Conservation (phyloP, 2,113 vertebrate species). For the Grammomys dolichurus region DNA sequence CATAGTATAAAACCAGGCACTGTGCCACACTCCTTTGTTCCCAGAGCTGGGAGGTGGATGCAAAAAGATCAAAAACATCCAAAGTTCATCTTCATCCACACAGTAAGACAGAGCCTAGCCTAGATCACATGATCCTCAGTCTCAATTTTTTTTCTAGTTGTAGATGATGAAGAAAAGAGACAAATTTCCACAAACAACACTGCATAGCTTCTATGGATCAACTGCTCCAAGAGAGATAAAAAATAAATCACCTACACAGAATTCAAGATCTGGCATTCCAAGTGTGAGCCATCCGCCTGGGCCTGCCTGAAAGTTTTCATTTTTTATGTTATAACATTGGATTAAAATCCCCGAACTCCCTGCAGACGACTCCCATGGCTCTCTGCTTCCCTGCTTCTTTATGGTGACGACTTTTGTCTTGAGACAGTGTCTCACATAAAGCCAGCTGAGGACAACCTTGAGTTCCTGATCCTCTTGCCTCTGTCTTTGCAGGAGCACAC, state of each 20-base stretch:
- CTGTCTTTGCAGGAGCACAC: background rate
- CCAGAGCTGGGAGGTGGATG: background rate
- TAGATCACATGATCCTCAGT: too few relatives aligned
- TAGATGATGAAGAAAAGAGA: background rate
- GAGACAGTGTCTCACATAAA: background rate
- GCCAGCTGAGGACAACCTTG: background rate
- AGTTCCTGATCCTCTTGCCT: background rate
- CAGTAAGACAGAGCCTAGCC: background rate
- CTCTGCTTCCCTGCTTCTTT: background rate
- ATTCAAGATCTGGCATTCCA: background rate
- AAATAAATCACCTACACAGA: background rate
- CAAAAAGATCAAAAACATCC: background rate
- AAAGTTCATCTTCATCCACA: background rate
- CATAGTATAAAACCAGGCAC: background rate
- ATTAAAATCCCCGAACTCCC: background rate
- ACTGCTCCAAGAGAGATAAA: background rate
- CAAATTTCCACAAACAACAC: background rate
- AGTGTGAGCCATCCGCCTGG: background rate
- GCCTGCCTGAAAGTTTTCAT: background rate
- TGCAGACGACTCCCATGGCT: background rate
- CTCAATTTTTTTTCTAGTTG: background rate
- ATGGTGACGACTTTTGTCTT: background rate
- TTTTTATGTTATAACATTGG: constrained; percentile 9
- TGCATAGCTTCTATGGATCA: background rate
- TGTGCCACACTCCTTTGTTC: background rate